Percentiles rank a stretch among this genome's conserved stretches.
Evolutionary conservation across 2,888 invertebrate species (phyloP).

Genomic region (Pelosia muscerda): DNA sequence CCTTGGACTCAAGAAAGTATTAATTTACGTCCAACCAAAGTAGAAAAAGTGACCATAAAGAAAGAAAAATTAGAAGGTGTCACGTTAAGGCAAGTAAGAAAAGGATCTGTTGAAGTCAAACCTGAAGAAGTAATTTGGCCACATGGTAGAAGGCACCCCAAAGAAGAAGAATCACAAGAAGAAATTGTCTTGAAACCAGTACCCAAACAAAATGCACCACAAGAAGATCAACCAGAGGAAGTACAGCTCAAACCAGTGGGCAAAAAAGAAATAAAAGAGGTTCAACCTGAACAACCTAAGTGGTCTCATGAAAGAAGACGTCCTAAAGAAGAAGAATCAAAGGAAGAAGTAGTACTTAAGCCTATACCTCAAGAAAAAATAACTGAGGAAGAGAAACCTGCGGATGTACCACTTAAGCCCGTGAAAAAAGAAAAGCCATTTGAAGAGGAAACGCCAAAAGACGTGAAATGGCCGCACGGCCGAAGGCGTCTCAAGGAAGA

Average conservation of each 20-base stretch:
- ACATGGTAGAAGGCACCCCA: conserved; percentile 57
- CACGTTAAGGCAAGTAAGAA: conserved; percentile 70
- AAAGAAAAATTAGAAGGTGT: conserved; percentile 85
- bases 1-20: conserved; percentile 89
- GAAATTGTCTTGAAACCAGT: conserved; percentile 43
- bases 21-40: conserved; percentile 87
- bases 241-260: conserved; percentile 72
- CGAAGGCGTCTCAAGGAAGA: conserved; percentile 61
- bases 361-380: conserved; percentile 54
- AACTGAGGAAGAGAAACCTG: conserved; percentile 56
- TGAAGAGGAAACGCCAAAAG: conserved; percentile 69
- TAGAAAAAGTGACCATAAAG: conserved; percentile 83
- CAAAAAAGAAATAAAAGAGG: conserved; percentile 49
- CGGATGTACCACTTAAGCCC: conserved; percentile 48
- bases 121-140: conserved; percentile 57
- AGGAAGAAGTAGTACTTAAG: conserved; percentile 60
- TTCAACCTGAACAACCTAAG: conserved; percentile 47
- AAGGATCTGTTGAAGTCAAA: conserved; percentile 61
- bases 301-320: conserved; percentile 17
- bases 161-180: conserved; percentile 62
- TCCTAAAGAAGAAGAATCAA: conserved; percentile 59
- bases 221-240: conserved; percentile 81
- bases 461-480: conserved; percentile 57
- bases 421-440: conserved; percentile 46
- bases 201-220: conserved; percentile 75